Evolutionary conservation across 2,888 invertebrate genomes (phyloP).

Genomic region (Drosophila demipolita): DNA sequence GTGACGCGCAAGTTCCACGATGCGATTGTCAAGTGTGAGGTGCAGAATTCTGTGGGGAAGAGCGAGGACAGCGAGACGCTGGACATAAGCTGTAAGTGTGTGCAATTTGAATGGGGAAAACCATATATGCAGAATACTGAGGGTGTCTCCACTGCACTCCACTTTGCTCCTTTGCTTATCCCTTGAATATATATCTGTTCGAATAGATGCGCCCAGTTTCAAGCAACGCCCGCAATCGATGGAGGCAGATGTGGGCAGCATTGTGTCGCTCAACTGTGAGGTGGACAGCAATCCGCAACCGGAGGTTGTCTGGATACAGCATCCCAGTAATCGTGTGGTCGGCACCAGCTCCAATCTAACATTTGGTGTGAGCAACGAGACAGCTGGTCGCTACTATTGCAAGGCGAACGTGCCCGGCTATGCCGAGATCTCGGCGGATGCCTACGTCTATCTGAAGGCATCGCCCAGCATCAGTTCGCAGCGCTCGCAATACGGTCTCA

Average conservation of each 20-base stretch:
- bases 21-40: conserved; percentile 95
- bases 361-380: conserved; percentile 91
- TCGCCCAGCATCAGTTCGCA: conserved; percentile 93
- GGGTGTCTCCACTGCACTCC: neutral
- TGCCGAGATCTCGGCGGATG: conserved; percentile 92
- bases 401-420: conserved; percentile 95
- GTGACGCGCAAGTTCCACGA: conserved; percentile 94
- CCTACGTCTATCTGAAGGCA: conserved; percentile 92
- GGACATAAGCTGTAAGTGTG: conserved; percentile 94
- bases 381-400: conserved; percentile 95
- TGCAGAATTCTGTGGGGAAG: conserved; percentile 96
- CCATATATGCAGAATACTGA: neutral
- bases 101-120: neutral
- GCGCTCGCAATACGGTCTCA: conserved; percentile 92
- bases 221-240: conserved; percentile 90
- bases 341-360: conserved; percentile 92
- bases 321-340: conserved; percentile 91
- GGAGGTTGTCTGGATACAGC: conserved; percentile 95
- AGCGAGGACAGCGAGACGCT: conserved; percentile 94
- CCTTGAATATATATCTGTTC: neutral
- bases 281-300: conserved; percentile 96
- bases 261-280: conserved; percentile 93
- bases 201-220: conserved; percentile 93
- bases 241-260: conserved; percentile 92
- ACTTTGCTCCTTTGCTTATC: neutral